These are phyloP conservation scores for Ctenomys sociabilis DNA, from an alignment of 2,113 vertebrate species.

Conservation along the genomic window DNA sequence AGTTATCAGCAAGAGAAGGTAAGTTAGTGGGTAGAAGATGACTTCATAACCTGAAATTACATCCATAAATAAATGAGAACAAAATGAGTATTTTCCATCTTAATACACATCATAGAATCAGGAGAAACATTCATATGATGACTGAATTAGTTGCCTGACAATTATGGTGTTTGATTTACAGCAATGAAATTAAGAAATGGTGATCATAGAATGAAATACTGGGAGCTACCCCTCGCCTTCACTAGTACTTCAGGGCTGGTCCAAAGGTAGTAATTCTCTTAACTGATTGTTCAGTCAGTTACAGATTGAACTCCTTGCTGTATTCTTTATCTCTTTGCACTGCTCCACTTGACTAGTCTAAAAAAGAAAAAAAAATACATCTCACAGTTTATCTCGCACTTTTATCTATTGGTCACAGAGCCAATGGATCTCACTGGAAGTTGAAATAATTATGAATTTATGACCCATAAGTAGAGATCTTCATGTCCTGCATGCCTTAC, in stretches of 20 bases:
- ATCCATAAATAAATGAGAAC: slow-evolving; percentile 63
- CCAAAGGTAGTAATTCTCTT: too few species aligned
- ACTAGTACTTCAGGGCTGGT: background rate
- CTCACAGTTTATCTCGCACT: slow-evolving; percentile 2
- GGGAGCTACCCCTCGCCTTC: background rate
- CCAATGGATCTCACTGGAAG: background rate
- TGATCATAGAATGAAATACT: background rate
- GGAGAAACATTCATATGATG: slow-evolving; percentile 41
- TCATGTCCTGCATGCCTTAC: background rate
- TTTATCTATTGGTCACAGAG: too few species aligned
- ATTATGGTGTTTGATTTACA: background rate
- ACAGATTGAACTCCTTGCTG: too few species aligned
- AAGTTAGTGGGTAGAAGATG: slow-evolving; percentile 53
- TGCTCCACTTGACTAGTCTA: too few species aligned
- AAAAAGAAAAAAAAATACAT: background rate
- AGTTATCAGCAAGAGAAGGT: slow-evolving; percentile 44
- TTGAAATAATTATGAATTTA: background rate
- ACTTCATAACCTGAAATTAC: slow-evolving; percentile 67
- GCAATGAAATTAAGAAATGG: slow-evolving; percentile 20
- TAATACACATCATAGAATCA: slow-evolving; percentile 42
- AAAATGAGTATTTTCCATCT: slow-evolving; percentile 56
- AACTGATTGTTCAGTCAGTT: too few species aligned
- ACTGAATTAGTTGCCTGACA: slow-evolving; percentile 50
- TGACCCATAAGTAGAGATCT: background rate
- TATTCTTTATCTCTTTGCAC: too few species aligned